Base-by-base conservation (phyloP, 1,140 invertebrate genomes). In the Olivierus martensii region DNA sequence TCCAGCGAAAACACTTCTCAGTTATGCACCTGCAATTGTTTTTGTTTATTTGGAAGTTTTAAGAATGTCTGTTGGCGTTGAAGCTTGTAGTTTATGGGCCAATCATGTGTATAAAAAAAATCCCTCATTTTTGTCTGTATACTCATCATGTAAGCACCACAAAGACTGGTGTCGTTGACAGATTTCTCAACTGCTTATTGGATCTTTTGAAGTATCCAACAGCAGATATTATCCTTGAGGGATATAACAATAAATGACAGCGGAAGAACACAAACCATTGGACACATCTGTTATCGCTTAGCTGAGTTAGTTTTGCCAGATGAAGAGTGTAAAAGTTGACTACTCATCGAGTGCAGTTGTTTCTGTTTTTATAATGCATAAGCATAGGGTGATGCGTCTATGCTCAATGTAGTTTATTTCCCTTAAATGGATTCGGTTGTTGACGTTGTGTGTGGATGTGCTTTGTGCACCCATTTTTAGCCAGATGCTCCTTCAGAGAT, bases 391-490 rank as follows among this genome's bases (percentile, higher is more conserved):
- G 53, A 55, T 55, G 53, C 53, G 53, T 55, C 53, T 47, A 52
- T 45, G 54, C 54, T 56, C 54, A 56, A 56, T 52, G 54, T 56
- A 56, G 54, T 56, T 49, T 55, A 44, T 51, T 49, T 49, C 51
- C 49, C 49, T 49, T 44, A 48, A 47, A 56, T 44, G 54, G 54
- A 56, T 56, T 56, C 43, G 54, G 54, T 56, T 56, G 54, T 56
- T 56, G 54, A 56, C 48, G 46, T 53, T 56, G 54, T 56, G 54
- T 56, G 54, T 56, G 45, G 49, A 56, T 56, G 54, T 56, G 54
- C 49, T 51, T 52, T 56, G 49, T 56, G 54, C 49, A 52, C 54
- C 43, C 45, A 37, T 52, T 51, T 56, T 56, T 56, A 51, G 49
- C 43, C 39, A 51, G 51, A 51, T 56, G 54, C 51, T 56, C 54